phyloP scores from a whole-genome alignment of 2,888 invertebrate genomes.

The Melitaea athalia region DNA sequence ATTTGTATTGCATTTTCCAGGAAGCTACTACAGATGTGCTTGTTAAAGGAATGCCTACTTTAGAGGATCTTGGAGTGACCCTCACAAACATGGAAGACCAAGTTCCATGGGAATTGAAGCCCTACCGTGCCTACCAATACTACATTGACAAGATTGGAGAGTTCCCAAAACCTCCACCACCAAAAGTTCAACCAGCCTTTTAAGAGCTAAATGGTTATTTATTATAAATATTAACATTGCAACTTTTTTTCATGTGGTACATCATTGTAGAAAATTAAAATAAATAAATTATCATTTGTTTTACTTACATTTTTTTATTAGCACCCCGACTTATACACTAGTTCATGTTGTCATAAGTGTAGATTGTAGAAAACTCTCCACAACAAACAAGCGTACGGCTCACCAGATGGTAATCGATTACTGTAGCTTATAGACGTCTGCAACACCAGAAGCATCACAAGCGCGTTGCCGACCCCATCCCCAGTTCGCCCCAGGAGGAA shows the following conservation, averaged over 20 bases:
- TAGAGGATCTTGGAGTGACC: constrained; percentile 93
- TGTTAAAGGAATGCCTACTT: constrained; percentile 84
- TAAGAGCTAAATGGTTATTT: constrained; percentile 7
- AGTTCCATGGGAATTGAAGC: constrained; percentile 91
- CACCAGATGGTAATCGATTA: no score
- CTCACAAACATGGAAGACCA: constrained; percentile 90
- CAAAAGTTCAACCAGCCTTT: constrained; percentile 56
- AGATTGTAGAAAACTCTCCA: no score
- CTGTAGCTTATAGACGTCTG: no score
- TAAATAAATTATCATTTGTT: constrained; percentile 20
- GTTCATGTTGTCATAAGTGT: no score
- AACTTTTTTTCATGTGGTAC: background rate
- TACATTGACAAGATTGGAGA: constrained; percentile 90
- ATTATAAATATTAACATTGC: constrained; percentile 10
- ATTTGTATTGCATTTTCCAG: constrained; percentile 61
- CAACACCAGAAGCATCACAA: no score
- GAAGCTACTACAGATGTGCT: constrained; percentile 90
- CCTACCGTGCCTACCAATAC: constrained; percentile 85
- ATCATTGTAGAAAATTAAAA: constrained; percentile 4
- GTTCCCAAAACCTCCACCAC: constrained; percentile 86
- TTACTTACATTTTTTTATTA: background rate
- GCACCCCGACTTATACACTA: background rate
- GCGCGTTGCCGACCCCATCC: no score
- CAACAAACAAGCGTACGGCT: no score
- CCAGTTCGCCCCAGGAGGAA: no score